Evolutionary conservation across 2,888 invertebrate species (phyloP), one percentile per base, ranked within the genome.

Genomic region (Chirona hameri): DNA sequence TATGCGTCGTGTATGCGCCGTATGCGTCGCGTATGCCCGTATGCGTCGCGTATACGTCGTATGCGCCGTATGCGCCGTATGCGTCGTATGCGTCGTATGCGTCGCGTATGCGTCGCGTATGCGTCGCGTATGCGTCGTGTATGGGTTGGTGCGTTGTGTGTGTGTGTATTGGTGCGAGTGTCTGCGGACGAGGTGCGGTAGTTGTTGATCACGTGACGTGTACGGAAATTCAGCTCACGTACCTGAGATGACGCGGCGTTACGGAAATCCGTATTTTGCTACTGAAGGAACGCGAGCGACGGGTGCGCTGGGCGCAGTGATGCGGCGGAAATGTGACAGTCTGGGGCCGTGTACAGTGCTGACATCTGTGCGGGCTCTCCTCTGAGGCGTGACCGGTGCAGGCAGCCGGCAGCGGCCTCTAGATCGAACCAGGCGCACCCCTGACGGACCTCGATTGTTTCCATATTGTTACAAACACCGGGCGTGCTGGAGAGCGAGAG

Each of bases 251-350:
- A 48, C 48, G 48, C 39, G 15, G 39, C 29, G 69, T 69, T 69
- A 29, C 69, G 29, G 69, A 69, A 69, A 69, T 69, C 69, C 29
- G 69, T 69, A 69, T 69, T 69, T 69, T 69, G 69, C 69, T 69
- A 69, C 69, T 60, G 24, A n/a, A 60, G 15, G 60, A 60, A n/a
- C 60, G 24, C 24, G 24, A 60, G 60, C 10, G 15, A n/a, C n/a
- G 60, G 60, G 57, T 4, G 57, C 14, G 57, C 57, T 12, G 18
- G 57, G 3, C 57, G 57, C 57, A 14, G 18, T 18, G 57, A 18
- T 57, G 18, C 14, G 57, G 57, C 57, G 18, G 10, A n/a, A n/a
- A n/a, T n/a, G n/a, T n/a, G n/a, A n/a, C n/a, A n/a, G n/a, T n/a
- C n/a, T n/a, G n/a, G n/a, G n/a, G 48, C 48, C 48, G 48, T 12